Evolutionary conservation across 2,113 vertebrate genomes (phyloP).

Genomic region (Cygnus atratus): DNA sequence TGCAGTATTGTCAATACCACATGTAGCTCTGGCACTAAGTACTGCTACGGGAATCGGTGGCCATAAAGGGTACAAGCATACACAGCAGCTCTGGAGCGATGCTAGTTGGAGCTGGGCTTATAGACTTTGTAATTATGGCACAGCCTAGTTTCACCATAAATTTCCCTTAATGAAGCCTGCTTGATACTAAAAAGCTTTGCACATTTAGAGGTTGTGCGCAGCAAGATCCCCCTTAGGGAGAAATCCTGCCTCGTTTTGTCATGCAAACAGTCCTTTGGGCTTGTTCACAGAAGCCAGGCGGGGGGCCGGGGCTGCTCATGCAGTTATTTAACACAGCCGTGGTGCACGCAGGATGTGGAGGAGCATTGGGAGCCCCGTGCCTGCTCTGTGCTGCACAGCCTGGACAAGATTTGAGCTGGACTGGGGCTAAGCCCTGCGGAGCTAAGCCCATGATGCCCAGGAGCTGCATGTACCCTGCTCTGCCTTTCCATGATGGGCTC

Average conservation of each 20-base stretch:
- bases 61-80: not conserved
- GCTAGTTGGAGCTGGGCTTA: not conserved
- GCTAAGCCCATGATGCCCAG: not conserved
- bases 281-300: not conserved
- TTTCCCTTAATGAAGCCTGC: not conserved
- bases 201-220: not conserved
- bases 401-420: accelerated
- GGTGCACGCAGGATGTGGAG: not conserved
- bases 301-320: not conserved
- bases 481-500: not conserved
- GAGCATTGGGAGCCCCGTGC: accelerated
- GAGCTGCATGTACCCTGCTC: not conserved
- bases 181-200: slow-evolving; percentile 23
- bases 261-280: not conserved
- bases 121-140: not conserved
- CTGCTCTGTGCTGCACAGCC: not conserved
- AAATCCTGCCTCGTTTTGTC: not conserved
- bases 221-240: not conserved
- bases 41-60: not conserved
- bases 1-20: not conserved
- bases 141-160: not conserved
- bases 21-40: not conserved
- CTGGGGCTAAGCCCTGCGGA: accelerated
- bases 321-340: not conserved
- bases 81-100: not conserved